Base-by-base conservation (phyloP, 2,888 invertebrate genomes). In the Tiphia femorata region DNA sequence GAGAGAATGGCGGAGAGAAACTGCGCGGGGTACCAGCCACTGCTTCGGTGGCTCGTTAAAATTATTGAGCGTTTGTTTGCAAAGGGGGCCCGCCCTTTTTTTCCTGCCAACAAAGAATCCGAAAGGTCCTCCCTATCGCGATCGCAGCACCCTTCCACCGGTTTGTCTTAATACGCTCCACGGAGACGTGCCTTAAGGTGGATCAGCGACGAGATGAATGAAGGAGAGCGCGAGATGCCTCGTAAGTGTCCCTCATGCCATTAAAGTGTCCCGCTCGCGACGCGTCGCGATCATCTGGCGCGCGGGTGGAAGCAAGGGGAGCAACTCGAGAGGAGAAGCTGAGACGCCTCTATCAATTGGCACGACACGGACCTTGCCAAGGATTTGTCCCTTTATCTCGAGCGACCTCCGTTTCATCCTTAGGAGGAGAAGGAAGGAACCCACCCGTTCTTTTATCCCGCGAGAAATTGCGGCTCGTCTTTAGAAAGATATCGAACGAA, bases 31-130 rank as follows among this genome's bases (percentile, higher is more conserved):
- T 17, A 21, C 42, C 53, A 61, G 51, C 58, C 48, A 62, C 62
- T 38, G 54, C 48, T 42, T 58, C 51, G 55, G 62, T 55, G 63
- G 72, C 78, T 80, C 79, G 78, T 80, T 80, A 79, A 80, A 79
- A 80, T 79, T 77, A 80, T 80, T 79, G 74, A 73, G 56, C 59
- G 66, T 66, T 62, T 69, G 63, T 62, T 33, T 59, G 63, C 65
- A 47, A 54, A 52, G 52, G 55, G 49, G 57, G 47, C 14, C 51
- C 43, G 54, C 46, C 48, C 38, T 47, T 62, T 67, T 70, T 68
- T 52, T 54, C 41, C 42, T 44, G 48, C 49, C 53, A 41, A 12
- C 20, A 19, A 49, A 43, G 62, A 62, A 69, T 62, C 46, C 48
- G 58, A 54, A 52, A 50, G 30, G 41, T 25, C 48, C 14, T 44